Conservation (phyloP, 2,888 invertebrate genomes). For the Liopterus haemorrhoidalis region DNA sequence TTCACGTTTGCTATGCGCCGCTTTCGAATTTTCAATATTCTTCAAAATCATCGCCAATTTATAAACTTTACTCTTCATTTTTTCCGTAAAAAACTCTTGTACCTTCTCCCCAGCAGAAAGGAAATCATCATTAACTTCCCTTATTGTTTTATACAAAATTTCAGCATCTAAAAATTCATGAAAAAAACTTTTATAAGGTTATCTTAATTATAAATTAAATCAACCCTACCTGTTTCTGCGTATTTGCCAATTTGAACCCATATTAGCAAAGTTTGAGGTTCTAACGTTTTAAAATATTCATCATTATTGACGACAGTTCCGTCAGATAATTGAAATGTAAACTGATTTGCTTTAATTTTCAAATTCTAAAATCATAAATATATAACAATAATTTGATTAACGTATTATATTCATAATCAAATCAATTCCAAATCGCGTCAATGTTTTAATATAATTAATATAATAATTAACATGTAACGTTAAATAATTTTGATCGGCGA, state of each 20-base stretch:
- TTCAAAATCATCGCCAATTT: slow-evolving; percentile 45
- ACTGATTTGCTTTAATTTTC: slow-evolving; percentile 36
- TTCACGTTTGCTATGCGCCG: slow-evolving; percentile 51
- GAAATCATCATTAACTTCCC: slow-evolving; percentile 61
- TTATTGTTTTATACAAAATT: slow-evolving; percentile 63
- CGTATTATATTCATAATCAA: background rate
- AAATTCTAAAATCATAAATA: slow-evolving; percentile 37
- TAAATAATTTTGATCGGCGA: no score
- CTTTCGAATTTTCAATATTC: slow-evolving; percentile 52
- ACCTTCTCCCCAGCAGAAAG: slow-evolving; percentile 65
- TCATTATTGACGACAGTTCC: slow-evolving; percentile 69
- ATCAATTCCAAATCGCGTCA: no score
- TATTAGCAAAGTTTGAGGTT: slow-evolving; percentile 69
- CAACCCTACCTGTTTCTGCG: slow-evolving; percentile 38
- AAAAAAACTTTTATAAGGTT: slow-evolving; percentile 7
- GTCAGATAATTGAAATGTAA: slow-evolving; percentile 49
- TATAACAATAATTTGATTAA: background rate
- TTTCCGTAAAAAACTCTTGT: slow-evolving; percentile 66
- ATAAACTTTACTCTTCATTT: slow-evolving; percentile 54
- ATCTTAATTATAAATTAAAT: slow-evolving; percentile 3
- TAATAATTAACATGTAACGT: no score
- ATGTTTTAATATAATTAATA: no score
- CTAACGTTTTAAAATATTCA: slow-evolving; percentile 68
- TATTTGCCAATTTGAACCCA: slow-evolving; percentile 43
- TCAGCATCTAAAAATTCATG: slow-evolving; percentile 56